A percentile compares a stretch with the other conserved stretches of the same genome.
These are phyloP conservation scores for Adelphocoris suturalis DNA, from an alignment of 2,888 invertebrate species.

Conservation along the genomic window DNA sequence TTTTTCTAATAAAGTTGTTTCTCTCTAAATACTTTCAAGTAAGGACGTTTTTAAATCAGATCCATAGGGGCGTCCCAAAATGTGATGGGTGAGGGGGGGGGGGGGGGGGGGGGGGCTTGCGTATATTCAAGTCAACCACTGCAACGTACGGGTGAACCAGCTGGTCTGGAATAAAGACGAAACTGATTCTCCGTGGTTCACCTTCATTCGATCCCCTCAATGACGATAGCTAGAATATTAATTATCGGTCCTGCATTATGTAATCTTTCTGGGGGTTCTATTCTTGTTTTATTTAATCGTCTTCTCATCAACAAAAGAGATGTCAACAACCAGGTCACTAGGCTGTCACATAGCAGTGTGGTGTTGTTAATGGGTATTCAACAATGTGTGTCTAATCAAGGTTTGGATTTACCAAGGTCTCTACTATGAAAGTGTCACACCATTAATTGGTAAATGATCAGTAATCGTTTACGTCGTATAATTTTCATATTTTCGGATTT, in stretches of 20 bases:
- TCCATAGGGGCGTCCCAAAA: too few relatives aligned
- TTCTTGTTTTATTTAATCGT: conserved; percentile 25
- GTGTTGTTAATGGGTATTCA: not conserved
- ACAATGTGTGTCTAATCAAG: conserved; percentile 5
- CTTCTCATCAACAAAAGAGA: conserved; percentile 3
- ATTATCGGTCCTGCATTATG: not conserved
- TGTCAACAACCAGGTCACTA: conserved; percentile 19
- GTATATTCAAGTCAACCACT: too few relatives aligned
- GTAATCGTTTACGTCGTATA: too few relatives aligned
- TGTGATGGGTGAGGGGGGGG: too few relatives aligned
- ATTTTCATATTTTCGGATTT: too few relatives aligned
- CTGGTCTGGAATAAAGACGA: not conserved
- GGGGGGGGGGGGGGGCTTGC: too few relatives aligned
- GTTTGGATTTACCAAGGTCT: not conserved
- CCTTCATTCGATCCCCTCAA: not conserved
- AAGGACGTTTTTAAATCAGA: too few relatives aligned
- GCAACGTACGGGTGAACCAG: too few relatives aligned
- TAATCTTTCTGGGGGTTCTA: not conserved
- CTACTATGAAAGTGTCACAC: not conserved
- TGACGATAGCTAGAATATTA: not conserved
- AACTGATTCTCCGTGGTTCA: not conserved
- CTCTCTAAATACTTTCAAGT: too few relatives aligned
- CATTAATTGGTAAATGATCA: too few relatives aligned
- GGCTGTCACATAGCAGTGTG: not conserved
- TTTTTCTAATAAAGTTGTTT: too few relatives aligned